Evolutionary conservation across 2,113 vertebrate species (phyloP).

Genomic region (Lasiurus cinereus): DNA sequence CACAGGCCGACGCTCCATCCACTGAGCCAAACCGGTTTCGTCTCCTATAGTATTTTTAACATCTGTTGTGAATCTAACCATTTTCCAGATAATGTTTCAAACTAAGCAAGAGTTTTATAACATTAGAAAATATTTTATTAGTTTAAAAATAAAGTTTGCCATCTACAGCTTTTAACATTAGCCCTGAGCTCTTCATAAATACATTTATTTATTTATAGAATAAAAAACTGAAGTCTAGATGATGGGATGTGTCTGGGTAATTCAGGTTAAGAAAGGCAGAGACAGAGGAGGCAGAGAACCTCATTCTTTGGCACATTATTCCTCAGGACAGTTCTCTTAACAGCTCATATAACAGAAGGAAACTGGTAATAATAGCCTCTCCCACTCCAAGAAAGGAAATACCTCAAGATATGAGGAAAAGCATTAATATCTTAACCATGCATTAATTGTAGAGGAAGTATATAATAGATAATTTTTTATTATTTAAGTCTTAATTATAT

Average conservation of each 20-base stretch:
- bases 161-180: neutral
- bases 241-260: neutral
- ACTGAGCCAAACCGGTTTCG: too few relatives aligned
- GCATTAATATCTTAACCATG: neutral
- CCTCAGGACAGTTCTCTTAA: neutral
- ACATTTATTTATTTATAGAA: conserved; percentile 21
- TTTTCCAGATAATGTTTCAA: conserved; percentile 30
- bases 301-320: neutral
- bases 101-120: conserved; percentile 49
- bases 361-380: neutral
- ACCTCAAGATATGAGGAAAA: conserved; percentile 14
- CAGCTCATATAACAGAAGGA: neutral
- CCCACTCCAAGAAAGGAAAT: neutral
- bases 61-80: conserved; percentile 21
- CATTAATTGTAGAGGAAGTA: neutral
- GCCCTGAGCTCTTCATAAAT: neutral
- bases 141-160: neutral
- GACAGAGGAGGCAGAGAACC: neutral
- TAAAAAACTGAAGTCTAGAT: neutral
- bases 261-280: conserved; percentile 10
- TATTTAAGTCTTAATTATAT: conserved; percentile 30
- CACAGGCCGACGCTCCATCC: too few relatives aligned
- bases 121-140: conserved; percentile 41
- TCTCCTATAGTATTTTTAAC: neutral
- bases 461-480: neutral